Evolutionary conservation across 1,140 invertebrate species (phyloP).

Genomic region (Cyrtorhinus lividipennis): DNA sequence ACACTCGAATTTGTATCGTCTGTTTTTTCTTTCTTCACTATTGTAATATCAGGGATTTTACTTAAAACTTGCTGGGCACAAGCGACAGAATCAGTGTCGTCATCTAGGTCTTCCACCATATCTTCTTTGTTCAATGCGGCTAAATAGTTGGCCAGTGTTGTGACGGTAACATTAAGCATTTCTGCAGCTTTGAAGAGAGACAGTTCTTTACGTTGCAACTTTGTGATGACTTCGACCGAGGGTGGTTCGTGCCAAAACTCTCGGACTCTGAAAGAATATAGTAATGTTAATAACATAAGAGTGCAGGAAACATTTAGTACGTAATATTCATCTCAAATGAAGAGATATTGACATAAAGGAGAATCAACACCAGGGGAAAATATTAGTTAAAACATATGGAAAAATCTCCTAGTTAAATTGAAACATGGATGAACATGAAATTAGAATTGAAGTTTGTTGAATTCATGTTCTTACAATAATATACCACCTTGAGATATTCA

Average conservation of each 20-base stretch:
- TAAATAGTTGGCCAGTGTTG: conserved; percentile 52
- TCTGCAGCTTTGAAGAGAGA: conserved; percentile 52
- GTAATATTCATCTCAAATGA: no score
- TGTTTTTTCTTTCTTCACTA: conserved; percentile 39
- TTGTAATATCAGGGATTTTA: conserved; percentile 45
- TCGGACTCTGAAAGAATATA: conserved; percentile 42
- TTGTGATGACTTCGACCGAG: conserved; percentile 50
- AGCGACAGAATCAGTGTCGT: conserved; percentile 30
- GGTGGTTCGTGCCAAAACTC: conserved; percentile 62
- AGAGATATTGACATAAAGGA: no score
- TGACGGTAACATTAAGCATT: conserved; percentile 54
- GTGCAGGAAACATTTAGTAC: conserved; percentile 4
- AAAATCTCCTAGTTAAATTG: no score
- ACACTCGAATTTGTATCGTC: conserved; percentile 17
- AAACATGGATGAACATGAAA: no score
- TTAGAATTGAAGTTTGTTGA: no score
- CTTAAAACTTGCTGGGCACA: conserved; percentile 34
- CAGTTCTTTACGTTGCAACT: conserved; percentile 53
- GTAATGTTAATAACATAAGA: conserved; percentile 16
- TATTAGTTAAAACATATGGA: no score
- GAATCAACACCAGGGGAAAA: no score
- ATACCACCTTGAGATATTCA: no score
- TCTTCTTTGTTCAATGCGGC: conserved; percentile 36
- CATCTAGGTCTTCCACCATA: conserved; percentile 31
- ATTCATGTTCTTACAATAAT: no score